These are phyloP conservation scores for Lerema accius DNA, from an alignment of 1,140 invertebrate species.

Conservation along the genomic window DNA sequence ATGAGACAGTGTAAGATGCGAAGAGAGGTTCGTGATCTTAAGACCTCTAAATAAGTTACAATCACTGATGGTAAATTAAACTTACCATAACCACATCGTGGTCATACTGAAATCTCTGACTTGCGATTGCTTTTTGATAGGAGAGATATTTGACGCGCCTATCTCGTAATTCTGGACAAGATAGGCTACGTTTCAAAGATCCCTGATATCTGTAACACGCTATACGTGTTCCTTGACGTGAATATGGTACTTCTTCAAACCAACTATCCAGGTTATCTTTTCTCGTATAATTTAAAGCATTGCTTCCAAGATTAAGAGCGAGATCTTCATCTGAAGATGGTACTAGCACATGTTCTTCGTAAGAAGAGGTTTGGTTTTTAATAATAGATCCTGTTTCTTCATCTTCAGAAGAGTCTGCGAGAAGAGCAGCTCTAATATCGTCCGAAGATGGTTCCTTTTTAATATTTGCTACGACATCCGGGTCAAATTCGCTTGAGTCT, in stretches of 20 bases:
- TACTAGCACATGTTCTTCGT: neutral
- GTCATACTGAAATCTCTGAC: too few relatives aligned
- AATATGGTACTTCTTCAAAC: neutral
- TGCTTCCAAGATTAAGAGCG: neutral
- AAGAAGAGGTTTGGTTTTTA: neutral
- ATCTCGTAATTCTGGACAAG: neutral
- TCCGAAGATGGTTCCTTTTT: neutral
- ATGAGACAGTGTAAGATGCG: too few relatives aligned
- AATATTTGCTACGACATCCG: conserved; percentile 2
- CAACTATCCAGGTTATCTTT: neutral
- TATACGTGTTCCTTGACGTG: neutral
- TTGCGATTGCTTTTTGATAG: too few relatives aligned
- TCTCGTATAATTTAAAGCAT: too few relatives aligned
- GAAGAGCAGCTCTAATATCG: conserved; percentile 2
- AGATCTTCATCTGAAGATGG: conserved; percentile 1
- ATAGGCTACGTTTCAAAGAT: neutral
- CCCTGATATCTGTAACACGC: neutral
- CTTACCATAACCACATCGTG: neutral
- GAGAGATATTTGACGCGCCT: too few relatives aligned
- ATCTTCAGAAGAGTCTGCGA: conserved; percentile 12
- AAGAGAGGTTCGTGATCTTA: too few relatives aligned
- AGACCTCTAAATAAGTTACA: too few relatives aligned
- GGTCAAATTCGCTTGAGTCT: conserved; percentile 1
- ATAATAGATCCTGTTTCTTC: neutral
- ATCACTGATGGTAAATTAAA: neutral